Conservation (phyloP, 1,140 invertebrate genomes). For the Procambarus virginalis region DNA sequence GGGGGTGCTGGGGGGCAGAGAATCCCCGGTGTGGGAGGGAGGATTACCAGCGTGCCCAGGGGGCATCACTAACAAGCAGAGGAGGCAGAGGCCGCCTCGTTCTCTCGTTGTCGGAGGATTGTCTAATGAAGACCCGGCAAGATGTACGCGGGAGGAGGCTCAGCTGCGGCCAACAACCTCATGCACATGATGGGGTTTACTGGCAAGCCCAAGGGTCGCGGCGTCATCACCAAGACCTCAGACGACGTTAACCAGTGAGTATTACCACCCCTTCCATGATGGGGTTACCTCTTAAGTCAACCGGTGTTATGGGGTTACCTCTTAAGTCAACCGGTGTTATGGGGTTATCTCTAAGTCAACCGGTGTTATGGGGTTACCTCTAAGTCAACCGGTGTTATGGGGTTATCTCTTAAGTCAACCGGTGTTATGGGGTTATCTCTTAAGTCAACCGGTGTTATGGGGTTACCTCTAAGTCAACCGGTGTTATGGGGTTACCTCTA, state of each 20-base stretch:
- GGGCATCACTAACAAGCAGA: conserved; percentile 32
- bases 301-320: no score
- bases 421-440: no score
- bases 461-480: no score
- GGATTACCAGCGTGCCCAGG: conserved; percentile 3
- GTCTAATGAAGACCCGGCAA: conserved; percentile 69
- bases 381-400: no score
- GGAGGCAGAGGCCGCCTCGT: conserved; percentile 48
- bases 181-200: conserved; percentile 70
- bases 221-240: conserved; percentile 49
- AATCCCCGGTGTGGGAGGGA: not conserved
- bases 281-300: not conserved
- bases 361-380: no score
- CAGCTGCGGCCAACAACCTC: conserved; percentile 71
- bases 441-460: no score
- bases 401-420: no score
- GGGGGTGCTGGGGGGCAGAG: not conserved
- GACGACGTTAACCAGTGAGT: conserved; percentile 70
- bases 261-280: not conserved
- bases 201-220: conserved; percentile 56
- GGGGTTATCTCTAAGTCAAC: no score
- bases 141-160: conserved; percentile 69
- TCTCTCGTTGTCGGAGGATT: conserved; percentile 34
- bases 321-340: no score
- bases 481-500: no score